phyloP scores from a whole-genome alignment of 2,113 vertebrate genomes.

The Myrmecophaga tridactyla region DNA sequence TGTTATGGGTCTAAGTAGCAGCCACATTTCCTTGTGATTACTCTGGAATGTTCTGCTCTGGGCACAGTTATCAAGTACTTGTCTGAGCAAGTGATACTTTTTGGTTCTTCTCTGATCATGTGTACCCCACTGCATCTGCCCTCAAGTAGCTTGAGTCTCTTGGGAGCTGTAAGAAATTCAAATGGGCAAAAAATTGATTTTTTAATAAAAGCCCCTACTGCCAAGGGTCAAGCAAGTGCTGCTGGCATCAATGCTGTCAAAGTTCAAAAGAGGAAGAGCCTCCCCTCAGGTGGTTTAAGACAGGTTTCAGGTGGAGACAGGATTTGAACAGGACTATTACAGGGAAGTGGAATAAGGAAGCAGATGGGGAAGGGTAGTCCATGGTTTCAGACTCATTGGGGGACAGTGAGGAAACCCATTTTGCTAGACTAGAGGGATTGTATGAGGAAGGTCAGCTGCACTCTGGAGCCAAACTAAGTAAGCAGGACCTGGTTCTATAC shows the following conservation, averaged over 20 bases:
- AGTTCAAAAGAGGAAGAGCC: background rate
- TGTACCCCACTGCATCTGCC: background rate
- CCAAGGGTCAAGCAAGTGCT: background rate
- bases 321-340: background rate
- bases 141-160: background rate
- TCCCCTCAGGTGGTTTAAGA: background rate
- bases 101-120: background rate
- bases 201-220: background rate
- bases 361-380: background rate
- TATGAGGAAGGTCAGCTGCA: background rate
- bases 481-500: background rate
- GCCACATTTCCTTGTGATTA: accelerated
- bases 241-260: background rate
- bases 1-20: background rate
- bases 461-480: background rate
- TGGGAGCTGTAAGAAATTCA: background rate
- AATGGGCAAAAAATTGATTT: background rate
- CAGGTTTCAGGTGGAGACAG: background rate
- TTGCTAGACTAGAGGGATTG: background rate
- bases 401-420: background rate
- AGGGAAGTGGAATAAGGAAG: background rate
- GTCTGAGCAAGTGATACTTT: background rate
- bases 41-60: background rate
- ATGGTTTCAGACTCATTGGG: accelerated
- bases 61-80: background rate